A percentile compares a stretch with the other conserved stretches of the same genome.
Evolutionary conservation across 1,140 invertebrate species (phyloP).

Genomic region (Caenorhabditis tropicalis): DNA sequence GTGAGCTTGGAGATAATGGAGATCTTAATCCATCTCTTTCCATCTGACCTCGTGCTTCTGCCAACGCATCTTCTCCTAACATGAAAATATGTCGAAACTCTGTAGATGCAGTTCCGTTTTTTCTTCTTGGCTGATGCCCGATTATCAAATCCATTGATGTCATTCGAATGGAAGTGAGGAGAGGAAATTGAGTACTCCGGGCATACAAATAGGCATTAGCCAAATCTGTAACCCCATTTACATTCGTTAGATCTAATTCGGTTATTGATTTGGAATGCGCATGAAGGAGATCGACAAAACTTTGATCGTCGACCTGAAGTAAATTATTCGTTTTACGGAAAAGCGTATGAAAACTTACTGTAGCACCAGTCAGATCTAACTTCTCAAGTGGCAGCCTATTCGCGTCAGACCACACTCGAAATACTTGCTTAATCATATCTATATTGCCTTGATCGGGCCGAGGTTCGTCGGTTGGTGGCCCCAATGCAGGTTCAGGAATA

Average conservation of each 20-base stretch:
- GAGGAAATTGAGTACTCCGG: conserved; percentile 44
- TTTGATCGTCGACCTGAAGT: conserved; percentile 42
- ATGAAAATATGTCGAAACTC: not conserved
- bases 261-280: conserved; percentile 34
- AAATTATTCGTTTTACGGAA: not conserved
- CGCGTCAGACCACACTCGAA: conserved; percentile 9
- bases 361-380: conserved; percentile 24
- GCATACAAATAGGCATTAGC: conserved; percentile 47
- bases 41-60: not conserved
- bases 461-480: not conserved
- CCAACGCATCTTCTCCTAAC: not conserved
- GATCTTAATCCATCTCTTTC: not conserved
- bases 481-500: not conserved
- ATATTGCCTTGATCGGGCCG: conserved; percentile 6
- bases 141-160: conserved; percentile 47
- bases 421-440: not conserved
- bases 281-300: conserved; percentile 30
- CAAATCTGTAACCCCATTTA: conserved; percentile 13
- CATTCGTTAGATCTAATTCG: conserved; percentile 48
- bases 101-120: not conserved
- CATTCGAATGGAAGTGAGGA: conserved; percentile 21
- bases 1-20: not conserved
- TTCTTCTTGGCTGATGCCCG: conserved; percentile 31
- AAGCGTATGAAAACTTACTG: not conserved
- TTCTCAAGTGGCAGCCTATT: not conserved